Percentiles rank a stretch among this genome's conserved stretches.
Conservation (phyloP, 2,113 vertebrate genomes). For the Chionomys nivalis region DNA sequence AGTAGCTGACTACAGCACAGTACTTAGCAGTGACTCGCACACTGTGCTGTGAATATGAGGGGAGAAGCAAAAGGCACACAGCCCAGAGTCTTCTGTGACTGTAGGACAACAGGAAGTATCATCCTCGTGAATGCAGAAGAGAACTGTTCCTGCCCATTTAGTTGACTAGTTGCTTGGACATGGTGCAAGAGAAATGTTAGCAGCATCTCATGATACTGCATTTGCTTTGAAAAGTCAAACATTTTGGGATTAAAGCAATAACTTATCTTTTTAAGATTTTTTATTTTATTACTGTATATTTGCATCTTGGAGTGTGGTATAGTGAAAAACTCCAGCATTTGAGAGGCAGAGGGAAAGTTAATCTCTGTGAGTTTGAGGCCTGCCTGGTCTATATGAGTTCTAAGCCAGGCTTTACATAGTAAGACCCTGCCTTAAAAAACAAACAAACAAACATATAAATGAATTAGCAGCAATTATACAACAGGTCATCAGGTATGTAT, state of each 20-base stretch:
- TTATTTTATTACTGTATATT: not conserved
- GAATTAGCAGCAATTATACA: not conserved
- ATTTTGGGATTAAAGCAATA: not conserved
- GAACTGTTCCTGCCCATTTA: not conserved
- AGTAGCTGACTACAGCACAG: not conserved
- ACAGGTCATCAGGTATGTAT: not conserved
- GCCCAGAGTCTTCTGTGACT: not conserved
- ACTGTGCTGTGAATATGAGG: not conserved
- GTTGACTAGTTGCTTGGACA: not conserved
- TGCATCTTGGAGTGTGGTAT: not conserved
- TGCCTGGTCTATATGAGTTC: not conserved
- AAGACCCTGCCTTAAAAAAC: not conserved
- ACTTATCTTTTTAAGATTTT: not conserved
- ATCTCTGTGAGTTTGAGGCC: not conserved
- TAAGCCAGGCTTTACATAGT: not conserved
- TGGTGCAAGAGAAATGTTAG: not conserved
- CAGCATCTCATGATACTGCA: not conserved
- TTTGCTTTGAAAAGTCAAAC: not conserved
- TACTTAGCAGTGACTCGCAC: not conserved
- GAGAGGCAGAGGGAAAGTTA: not conserved
- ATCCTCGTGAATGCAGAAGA: not conserved
- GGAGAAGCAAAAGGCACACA: not conserved
- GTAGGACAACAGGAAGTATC: not conserved
- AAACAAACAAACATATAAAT: not conserved
- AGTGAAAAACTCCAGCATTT: not conserved